A percentile compares a stretch with the other conserved stretches of the same genome.
These are phyloP conservation scores for Pygocentrus nattereri DNA, from an alignment of 2,797 vertebrate species.

Conservation along the genomic window DNA sequence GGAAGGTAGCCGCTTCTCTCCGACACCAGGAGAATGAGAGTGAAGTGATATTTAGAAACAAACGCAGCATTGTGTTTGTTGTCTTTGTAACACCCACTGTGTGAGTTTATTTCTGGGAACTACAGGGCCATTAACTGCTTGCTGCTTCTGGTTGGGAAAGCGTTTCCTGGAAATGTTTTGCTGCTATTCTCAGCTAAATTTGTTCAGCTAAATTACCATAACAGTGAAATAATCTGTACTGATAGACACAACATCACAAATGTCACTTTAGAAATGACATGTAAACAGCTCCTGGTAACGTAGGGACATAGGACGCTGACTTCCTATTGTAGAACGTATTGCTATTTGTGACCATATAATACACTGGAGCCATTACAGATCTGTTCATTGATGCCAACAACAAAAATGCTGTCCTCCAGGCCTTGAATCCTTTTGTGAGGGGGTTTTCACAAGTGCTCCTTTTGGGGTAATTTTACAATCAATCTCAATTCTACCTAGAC, in stretches of 20 bases:
- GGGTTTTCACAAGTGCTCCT: slow-evolving; percentile 15
- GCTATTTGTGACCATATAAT: neutral
- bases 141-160: neutral
- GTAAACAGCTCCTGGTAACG: neutral
- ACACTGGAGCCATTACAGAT: slow-evolving; percentile 20
- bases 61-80: neutral
- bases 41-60: slow-evolving; percentile 1
- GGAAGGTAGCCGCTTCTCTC: neutral
- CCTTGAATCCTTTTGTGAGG: slow-evolving; percentile 14
- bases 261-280: neutral
- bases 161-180: neutral
- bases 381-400: slow-evolving; percentile 1
- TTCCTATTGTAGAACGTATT: neutral
- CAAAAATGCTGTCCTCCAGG: slow-evolving; percentile 15
- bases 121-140: neutral
- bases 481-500: slow-evolving; percentile 40
- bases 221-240: neutral
- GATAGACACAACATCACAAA: neutral
- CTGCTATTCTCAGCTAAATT: neutral
- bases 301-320: neutral
- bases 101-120: slow-evolving; percentile 13
- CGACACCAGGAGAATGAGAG: neutral
- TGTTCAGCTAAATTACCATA: neutral
- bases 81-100: neutral
- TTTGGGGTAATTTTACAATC: slow-evolving; percentile 48